Percentiles rank a stretch among this genome's conserved stretches.
Evolutionary conservation across 2,113 vertebrate genomes (phyloP).

Genomic region (Machaerirhynchus nigripectus): DNA sequence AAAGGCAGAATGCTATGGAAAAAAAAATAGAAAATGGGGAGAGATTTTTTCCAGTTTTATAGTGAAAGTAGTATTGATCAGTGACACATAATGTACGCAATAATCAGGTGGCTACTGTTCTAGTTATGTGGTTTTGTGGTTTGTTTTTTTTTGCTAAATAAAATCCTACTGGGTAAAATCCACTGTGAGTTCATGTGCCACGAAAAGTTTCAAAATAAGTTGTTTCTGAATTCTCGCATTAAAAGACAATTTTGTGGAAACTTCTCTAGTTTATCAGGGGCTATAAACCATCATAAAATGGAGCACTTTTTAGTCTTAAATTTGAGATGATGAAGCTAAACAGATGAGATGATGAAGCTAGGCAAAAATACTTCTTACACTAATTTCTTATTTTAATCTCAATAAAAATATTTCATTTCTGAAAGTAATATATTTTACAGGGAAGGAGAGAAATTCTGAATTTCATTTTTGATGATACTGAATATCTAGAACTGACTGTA

Average conservation of each 20-base stretch:
- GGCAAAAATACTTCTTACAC: background rate
- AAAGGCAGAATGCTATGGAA: background rate
- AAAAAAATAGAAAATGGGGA: background rate
- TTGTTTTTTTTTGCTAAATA: background rate
- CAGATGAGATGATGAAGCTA: background rate
- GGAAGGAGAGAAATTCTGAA: background rate
- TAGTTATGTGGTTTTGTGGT: background rate
- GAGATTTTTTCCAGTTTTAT: background rate
- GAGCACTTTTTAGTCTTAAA: background rate
- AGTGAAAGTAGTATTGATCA: background rate
- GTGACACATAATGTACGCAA: background rate
- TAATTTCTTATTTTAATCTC: background rate
- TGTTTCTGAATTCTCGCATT: background rate
- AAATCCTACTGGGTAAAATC: background rate
- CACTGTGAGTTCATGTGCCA: background rate
- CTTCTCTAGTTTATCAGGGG: background rate
- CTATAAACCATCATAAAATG: background rate
- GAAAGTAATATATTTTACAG: background rate
- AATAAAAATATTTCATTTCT: background rate
- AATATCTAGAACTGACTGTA: background rate
- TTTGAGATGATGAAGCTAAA: background rate
- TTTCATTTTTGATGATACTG: background rate
- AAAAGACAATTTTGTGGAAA: background rate
- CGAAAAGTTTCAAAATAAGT: background rate
- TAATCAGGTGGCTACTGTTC: background rate